A percentile compares a stretch with the other conserved stretches of the same genome.
phyloP scores from a whole-genome alignment of 2,113 vertebrate species.

The Suncus etruscus region DNA sequence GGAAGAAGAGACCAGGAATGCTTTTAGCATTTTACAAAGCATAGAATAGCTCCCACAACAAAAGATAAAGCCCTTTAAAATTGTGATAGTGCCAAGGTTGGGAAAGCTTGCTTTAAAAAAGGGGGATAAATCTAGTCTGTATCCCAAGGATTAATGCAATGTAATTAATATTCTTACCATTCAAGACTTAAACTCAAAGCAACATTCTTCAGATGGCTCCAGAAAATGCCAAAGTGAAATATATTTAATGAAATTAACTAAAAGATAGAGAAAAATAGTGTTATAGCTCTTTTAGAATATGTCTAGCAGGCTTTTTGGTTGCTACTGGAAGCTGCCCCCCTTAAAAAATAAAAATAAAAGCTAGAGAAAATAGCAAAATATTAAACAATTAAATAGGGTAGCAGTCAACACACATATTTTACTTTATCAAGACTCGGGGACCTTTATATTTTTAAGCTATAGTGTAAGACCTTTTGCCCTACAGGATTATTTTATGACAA shows the following conservation, averaged over 20 bases:
- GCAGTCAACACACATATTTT: not conserved
- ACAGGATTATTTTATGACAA: not conserved
- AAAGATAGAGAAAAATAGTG: not conserved
- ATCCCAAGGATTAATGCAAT: not conserved
- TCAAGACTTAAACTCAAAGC: not conserved
- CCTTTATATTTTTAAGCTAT: slow-evolving; percentile 16
- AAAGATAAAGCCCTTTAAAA: slow-evolving; percentile 1
- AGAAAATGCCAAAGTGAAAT: slow-evolving; percentile 10
- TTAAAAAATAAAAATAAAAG: not conserved
- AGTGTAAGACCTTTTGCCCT: not conserved
- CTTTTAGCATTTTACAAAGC: not conserved
- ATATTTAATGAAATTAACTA: not conserved
- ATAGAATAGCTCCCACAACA: not conserved
- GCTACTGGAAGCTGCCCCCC: too few species aligned
- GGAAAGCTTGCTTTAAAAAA: slow-evolving; percentile 24
- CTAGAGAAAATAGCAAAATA: not conserved
- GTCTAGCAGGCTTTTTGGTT: too few species aligned
- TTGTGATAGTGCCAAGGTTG: not conserved
- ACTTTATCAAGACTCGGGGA: not conserved
- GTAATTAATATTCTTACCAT: not conserved
- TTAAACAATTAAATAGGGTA: not conserved
- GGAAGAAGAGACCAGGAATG: not conserved
- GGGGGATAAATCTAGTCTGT: not conserved
- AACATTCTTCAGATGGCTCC: slow-evolving; percentile 1
- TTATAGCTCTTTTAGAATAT: too few species aligned